These are phyloP conservation scores for Pituophis catenifer DNA, from an alignment of 2,113 vertebrate species.

Conservation along the genomic window DNA sequence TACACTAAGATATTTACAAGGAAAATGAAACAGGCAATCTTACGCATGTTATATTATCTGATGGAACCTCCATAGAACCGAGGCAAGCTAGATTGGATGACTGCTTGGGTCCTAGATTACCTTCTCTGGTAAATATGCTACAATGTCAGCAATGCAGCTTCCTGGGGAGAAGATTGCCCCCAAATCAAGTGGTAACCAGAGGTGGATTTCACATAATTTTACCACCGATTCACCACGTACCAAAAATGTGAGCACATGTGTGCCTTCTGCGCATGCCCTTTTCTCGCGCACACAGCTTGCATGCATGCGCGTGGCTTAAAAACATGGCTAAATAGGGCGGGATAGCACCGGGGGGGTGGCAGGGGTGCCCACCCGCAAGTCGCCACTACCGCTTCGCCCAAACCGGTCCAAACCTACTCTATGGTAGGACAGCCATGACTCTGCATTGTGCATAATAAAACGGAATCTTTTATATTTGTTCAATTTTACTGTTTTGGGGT, in stretches of 20 bases:
- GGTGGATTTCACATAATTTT: no score
- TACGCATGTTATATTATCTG: background rate
- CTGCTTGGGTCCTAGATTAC: background rate
- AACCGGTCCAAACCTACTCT: background rate
- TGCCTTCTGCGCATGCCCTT: no score
- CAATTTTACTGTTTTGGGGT: background rate
- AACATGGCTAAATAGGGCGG: no score
- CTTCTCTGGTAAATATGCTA: background rate
- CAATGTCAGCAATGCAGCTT: background rate
- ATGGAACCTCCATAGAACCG: background rate
- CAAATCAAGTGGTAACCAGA: background rate
- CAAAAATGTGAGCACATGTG: no score
- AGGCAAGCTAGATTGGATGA: background rate
- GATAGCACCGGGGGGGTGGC: no score
- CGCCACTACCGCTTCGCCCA: no score
- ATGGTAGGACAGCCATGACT: background rate
- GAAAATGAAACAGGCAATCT: background rate
- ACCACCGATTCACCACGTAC: no score
- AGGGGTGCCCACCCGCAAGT: no score
- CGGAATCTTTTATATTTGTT: background rate
- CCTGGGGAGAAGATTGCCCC: background rate
- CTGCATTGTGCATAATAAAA: background rate
- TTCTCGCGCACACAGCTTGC: no score
- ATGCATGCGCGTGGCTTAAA: no score
- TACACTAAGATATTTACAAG: background rate